These are phyloP conservation scores for Heterotis niloticus DNA, from an alignment of 2,113 vertebrate species.

Conservation along the genomic window DNA sequence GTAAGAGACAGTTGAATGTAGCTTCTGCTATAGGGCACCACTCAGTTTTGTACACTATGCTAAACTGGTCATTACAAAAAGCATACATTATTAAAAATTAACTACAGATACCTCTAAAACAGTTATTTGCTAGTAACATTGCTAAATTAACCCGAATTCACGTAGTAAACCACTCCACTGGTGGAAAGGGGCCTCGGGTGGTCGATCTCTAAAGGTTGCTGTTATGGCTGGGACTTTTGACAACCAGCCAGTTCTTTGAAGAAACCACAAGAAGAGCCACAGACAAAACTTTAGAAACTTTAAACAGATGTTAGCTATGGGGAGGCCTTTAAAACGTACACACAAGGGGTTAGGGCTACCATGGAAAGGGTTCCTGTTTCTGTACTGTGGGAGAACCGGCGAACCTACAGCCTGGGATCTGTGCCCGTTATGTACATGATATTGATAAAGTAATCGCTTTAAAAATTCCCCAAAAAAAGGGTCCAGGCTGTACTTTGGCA, in stretches of 20 bases:
- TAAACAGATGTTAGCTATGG: not conserved
- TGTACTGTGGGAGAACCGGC: too few species aligned
- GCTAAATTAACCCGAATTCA: not conserved
- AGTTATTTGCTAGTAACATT: not conserved
- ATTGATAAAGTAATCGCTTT: too few species aligned
- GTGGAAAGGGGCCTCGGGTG: not conserved
- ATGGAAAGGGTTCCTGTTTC: too few species aligned
- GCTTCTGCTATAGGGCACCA: conserved; percentile 36
- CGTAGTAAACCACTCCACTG: not conserved
- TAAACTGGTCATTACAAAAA: conserved; percentile 47
- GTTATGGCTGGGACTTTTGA: not conserved
- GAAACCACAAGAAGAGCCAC: not conserved
- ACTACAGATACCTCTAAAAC: not conserved
- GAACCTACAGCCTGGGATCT: not conserved
- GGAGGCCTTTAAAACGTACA: too few species aligned
- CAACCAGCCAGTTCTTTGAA: not conserved
- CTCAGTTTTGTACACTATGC: conserved; percentile 58
- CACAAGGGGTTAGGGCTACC: too few species aligned
- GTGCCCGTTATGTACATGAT: too few species aligned
- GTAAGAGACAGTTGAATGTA: conserved; percentile 47
- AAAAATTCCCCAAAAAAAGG: too few species aligned
- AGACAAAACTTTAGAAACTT: not conserved
- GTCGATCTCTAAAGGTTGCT: not conserved
- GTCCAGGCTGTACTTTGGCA: too few species aligned
- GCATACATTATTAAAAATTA: conserved; percentile 7